These are phyloP conservation scores for Falco punctatus DNA, from an alignment of 2,113 vertebrate genomes.

Conservation along the genomic window DNA sequence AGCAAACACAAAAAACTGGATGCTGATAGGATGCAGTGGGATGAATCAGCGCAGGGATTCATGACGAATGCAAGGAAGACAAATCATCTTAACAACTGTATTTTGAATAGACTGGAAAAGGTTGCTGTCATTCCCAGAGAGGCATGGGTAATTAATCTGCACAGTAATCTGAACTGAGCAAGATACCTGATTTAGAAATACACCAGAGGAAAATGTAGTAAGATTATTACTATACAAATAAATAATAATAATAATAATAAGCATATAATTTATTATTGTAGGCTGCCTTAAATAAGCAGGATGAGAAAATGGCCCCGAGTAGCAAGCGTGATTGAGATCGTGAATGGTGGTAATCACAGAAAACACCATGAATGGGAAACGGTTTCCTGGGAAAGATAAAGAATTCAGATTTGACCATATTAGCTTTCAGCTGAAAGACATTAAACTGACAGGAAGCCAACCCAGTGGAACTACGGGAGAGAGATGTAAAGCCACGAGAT, in stretches of 20 bases:
- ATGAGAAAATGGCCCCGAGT: neutral
- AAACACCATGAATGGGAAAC: neutral
- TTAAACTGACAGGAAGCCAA: slow-evolving; percentile 14
- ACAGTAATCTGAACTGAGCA: neutral
- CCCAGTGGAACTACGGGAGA: neutral
- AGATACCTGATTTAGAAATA: neutral
- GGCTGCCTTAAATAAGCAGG: neutral
- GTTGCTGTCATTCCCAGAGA: neutral
- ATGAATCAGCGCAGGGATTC: slow-evolving; percentile 16
- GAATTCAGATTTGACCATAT: neutral
- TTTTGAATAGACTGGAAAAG: neutral
- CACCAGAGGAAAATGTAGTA: neutral
- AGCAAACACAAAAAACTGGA: neutral
- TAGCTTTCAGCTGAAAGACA: neutral
- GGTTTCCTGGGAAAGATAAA: neutral
- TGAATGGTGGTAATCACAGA: neutral
- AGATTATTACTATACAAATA: neutral
- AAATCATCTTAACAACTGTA: slow-evolving; percentile 32
- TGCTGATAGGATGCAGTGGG: neutral
- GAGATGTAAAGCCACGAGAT: neutral
- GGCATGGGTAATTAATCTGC: neutral
- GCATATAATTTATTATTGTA: neutral
- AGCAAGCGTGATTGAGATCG: neutral
- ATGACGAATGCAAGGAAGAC: neutral
- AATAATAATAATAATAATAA: neutral